These are phyloP conservation scores for Physella acuta DNA, from an alignment of 1,140 invertebrate genomes.

Conservation along the genomic window DNA sequence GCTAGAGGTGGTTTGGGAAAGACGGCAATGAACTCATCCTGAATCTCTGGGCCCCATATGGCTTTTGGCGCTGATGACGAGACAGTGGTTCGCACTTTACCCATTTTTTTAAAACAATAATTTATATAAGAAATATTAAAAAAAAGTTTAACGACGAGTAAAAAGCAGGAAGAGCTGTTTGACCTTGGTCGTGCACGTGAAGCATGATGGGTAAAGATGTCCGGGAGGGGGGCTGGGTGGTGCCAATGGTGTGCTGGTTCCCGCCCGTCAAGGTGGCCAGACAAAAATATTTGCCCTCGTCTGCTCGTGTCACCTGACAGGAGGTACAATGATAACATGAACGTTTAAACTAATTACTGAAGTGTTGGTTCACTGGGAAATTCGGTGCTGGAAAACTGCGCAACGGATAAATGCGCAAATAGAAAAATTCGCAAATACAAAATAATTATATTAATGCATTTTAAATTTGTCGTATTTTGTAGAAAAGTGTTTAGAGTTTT, in stretches of 20 bases:
- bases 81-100: no score
- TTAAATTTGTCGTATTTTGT: no score
- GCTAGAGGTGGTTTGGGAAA: conserved; percentile 90
- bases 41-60: conserved; percentile 62
- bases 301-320: no score
- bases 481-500: no score
- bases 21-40: conserved; percentile 91
- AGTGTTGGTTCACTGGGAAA: no score
- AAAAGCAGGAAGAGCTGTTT: neutral
- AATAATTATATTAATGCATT: no score
- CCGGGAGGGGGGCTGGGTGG: neutral
- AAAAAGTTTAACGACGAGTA: neutral
- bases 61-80: conserved; percentile 26
- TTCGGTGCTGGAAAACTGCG: no score
- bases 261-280: neutral
- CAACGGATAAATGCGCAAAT: no score
- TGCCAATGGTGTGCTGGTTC: neutral
- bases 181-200: neutral
- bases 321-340: no score
- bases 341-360: no score
- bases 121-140: neutral
- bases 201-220: neutral
- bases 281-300: no score
- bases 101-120: neutral
- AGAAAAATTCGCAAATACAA: no score